phyloP scores from a whole-genome alignment of 2,113 vertebrate species.

The Crocuta crocuta region DNA sequence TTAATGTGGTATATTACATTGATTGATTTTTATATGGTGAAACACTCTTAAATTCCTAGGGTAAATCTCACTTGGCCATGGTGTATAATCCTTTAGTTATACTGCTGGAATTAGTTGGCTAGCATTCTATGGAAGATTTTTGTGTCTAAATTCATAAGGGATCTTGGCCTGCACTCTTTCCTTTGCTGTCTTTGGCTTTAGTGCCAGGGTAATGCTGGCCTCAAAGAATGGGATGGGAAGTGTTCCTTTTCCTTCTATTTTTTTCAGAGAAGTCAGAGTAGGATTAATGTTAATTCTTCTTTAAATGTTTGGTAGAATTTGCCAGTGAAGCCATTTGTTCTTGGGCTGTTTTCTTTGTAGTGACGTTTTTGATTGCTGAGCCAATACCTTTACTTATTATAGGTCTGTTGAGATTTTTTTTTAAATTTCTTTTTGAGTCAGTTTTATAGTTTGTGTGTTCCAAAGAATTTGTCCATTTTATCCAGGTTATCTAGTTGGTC shows the following conservation, averaged over 20 bases:
- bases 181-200: not conserved
- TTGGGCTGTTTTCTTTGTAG: not conserved
- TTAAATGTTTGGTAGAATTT: not conserved
- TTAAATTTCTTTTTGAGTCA: not conserved
- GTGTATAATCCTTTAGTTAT: not conserved
- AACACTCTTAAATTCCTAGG: not conserved
- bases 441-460: not conserved
- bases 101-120: not conserved
- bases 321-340: not conserved
- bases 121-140: constrained; percentile 1
- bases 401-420: constrained; percentile 14
- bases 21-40: constrained; percentile 11
- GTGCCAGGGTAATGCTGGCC: no score
- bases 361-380: not conserved
- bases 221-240: not conserved
- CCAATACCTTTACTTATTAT: not conserved
- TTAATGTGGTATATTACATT: not conserved
- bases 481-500: not conserved
- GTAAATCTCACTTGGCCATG: not conserved
- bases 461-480: not conserved
- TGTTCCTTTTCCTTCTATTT: not conserved
- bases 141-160: not conserved
- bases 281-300: not conserved
- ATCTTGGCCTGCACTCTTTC: not conserved
- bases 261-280: not conserved